Evolutionary conservation across 2,888 invertebrate species (phyloP).

Genomic region (Monoplex corrugatus): DNA sequence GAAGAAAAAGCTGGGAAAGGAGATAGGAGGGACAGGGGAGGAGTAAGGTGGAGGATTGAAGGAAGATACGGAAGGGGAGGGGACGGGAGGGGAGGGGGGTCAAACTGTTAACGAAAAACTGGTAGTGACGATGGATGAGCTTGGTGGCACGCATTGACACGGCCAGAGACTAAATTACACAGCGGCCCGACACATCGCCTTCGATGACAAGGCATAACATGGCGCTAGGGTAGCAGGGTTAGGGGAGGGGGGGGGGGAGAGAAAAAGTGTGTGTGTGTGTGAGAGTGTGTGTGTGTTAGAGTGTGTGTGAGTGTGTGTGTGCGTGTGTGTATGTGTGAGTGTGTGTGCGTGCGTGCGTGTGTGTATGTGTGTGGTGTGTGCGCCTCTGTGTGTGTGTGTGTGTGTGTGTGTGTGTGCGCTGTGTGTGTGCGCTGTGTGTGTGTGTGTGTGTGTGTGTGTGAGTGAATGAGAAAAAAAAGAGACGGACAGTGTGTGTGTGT

Average conservation of each 20-base stretch:
- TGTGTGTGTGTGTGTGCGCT: background rate
- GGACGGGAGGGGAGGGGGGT: background rate
- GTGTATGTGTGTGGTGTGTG: no score
- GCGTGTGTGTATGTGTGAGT: background rate
- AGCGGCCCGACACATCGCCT: conserved; percentile 17
- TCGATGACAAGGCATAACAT: conserved; percentile 33
- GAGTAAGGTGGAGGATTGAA: no score
- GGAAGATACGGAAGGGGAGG: no score
- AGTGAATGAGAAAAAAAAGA: no score
- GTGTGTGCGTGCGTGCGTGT: background rate
- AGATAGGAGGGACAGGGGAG: no score
- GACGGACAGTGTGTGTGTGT: no score
- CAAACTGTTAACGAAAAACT: conserved; percentile 27
- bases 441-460: background rate
- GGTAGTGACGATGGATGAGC: conserved; percentile 34
- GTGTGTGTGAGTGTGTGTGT: background rate
- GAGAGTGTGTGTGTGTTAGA: background rate
- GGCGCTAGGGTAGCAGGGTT: no score
- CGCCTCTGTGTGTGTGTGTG: background rate
- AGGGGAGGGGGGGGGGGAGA: no score
- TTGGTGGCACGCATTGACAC: conserved; percentile 12
- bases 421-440: background rate
- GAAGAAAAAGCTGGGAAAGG: no score
- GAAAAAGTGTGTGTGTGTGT: background rate
- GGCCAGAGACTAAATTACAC: conserved; percentile 33